Conservation (phyloP, 2,797 vertebrate species). For the Acrocephalus scirpaceus region DNA sequence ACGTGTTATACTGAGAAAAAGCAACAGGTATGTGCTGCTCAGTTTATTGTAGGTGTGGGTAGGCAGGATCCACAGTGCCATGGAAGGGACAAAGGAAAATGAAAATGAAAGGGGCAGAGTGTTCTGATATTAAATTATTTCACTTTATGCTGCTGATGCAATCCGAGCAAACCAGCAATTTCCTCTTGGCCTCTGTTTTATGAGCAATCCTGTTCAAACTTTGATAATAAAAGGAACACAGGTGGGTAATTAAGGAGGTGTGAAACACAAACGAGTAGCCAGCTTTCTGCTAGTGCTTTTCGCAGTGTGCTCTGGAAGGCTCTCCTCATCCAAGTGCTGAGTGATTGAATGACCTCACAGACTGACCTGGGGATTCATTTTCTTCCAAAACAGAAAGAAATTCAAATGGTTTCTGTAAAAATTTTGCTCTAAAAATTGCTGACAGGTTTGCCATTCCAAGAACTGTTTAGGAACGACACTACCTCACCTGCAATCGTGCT, state of each 20-base stretch:
- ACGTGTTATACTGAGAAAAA: background rate
- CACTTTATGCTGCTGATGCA: slow-evolving; percentile 73
- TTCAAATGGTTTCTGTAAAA: slow-evolving; percentile 33
- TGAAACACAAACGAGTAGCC: slow-evolving; percentile 65
- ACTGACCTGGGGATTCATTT: slow-evolving; percentile 59
- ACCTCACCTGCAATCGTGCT: background rate
- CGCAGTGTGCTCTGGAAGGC: background rate
- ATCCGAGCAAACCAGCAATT: slow-evolving; percentile 77
- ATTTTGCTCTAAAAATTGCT: background rate
- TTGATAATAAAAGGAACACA: slow-evolving; percentile 78
- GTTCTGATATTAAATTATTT: slow-evolving; percentile 66
- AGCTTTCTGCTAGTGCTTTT: slow-evolving; percentile 61
- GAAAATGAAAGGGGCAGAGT: slow-evolving; percentile 27
- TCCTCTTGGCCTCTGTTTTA: slow-evolving; percentile 77
- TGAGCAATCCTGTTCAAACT: slow-evolving; percentile 63
- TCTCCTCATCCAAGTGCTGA: slow-evolving; percentile 55
- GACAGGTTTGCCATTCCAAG: background rate
- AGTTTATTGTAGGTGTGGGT: background rate
- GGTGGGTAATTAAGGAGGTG: slow-evolving; percentile 80
- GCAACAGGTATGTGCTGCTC: background rate
- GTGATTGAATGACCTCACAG: slow-evolving; percentile 60
- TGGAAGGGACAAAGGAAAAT: slow-evolving; percentile 32
- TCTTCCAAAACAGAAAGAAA: slow-evolving; percentile 32
- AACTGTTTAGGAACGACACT: background rate
- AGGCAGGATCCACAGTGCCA: background rate